Conservation (phyloP, 2,113 vertebrate genomes). For the Corythoichthys haematopterus region DNA sequence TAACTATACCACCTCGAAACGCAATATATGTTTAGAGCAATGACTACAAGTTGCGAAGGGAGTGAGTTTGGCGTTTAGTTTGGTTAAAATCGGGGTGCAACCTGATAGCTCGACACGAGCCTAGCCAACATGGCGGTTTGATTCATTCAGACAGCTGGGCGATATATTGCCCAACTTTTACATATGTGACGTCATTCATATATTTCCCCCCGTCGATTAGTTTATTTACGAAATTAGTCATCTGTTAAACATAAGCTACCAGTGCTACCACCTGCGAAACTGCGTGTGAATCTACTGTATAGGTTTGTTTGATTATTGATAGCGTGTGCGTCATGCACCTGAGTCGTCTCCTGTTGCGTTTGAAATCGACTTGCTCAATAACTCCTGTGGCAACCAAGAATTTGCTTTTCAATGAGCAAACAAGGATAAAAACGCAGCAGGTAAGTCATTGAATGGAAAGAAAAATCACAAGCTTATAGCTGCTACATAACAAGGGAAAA, state of each 20-base stretch:
- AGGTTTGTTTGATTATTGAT: too few relatives aligned
- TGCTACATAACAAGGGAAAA: too few relatives aligned
- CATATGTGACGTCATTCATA: neutral
- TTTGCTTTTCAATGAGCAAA: neutral
- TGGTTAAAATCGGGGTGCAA: neutral
- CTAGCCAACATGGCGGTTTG: neutral
- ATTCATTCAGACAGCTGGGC: constrained; percentile 1
- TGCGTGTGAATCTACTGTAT: neutral
- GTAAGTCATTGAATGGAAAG: neutral
- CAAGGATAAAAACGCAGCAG: neutral
- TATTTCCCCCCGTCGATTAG: neutral
- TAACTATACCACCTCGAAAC: too few relatives aligned
- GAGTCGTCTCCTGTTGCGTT: neutral
- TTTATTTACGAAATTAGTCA: neutral
- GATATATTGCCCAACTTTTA: neutral
- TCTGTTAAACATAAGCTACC: neutral
- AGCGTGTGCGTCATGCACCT: too few relatives aligned
- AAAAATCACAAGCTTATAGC: neutral
- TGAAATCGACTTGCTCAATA: neutral
- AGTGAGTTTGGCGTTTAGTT: neutral
- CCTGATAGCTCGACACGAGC: neutral
- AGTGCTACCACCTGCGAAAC: neutral
- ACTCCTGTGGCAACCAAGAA: too few relatives aligned
- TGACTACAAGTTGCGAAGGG: neutral
- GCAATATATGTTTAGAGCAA: too few relatives aligned